Base-by-base conservation (phyloP, 2,888 invertebrate species). In the Clunio marinus region DNA sequence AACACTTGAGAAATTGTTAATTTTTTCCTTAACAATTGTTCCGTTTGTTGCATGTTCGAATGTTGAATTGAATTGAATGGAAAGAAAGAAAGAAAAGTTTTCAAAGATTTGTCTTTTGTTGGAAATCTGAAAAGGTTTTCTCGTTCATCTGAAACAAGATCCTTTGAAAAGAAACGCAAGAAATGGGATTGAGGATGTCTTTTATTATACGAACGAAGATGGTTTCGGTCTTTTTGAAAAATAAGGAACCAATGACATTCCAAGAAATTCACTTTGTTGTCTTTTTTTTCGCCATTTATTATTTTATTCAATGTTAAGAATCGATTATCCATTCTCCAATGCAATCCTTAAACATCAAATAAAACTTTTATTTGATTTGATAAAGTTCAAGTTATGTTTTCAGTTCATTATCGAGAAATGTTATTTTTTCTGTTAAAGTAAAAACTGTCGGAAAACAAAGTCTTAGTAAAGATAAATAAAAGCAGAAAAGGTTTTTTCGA, bases 141-240 rank as follows among this genome's bases (percentile, higher is more conserved):
- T 32, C 32, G 4, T 32, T 41, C 41, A 3, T 57, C 25, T 57
- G 57, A 25, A 57, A 57, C 4, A 27, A 27, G 57, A 57, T 57
- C 57, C 27, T 57, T n/a, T 8, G 27, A 15, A 27, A n/a, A 8
- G 27, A 57, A 57, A 57, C 17, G 13, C 20, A 51, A 51, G 41
- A 41, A 51, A 51, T 27, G 27, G 57, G 27, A 57, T n/a, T 27
- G 57, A 57, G 57, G 57, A 57, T 57, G 57, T 57, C 57, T 24
- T n/a, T 24, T 57, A 45, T 45, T 7, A 4, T 32, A 32, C 5
- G 45, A 15, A 17, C 8, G 15, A 57, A n/a, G 27, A 13, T n/a
- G 13, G 7, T 24, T 25, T 25, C 57, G 57, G 27, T 27, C 15
- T 25, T 57, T 57, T 27, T 7, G 5, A 51, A 51, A 22, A 5